These are phyloP conservation scores for Rhinoderma darwinii DNA, from an alignment of 2,113 vertebrate genomes.

Conservation along the genomic window DNA sequence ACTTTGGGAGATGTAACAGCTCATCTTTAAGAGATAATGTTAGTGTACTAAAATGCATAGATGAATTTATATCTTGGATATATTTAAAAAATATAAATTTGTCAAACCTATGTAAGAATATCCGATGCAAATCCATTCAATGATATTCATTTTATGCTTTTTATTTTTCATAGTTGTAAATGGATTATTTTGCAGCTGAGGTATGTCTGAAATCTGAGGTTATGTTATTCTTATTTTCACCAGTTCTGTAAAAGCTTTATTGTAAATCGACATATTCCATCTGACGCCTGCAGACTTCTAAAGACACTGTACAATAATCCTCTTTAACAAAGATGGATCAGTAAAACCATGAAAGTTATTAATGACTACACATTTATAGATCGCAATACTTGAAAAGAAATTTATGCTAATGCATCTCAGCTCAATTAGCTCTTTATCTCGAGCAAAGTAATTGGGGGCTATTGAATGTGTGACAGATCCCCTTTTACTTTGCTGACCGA, in stretches of 20 bases:
- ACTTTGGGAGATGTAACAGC: no score
- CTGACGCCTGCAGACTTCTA: conserved; percentile 12
- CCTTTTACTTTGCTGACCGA: conserved; percentile 62
- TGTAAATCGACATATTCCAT: background rate
- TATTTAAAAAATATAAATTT: background rate
- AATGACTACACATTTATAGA: conserved; percentile 60
- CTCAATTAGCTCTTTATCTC: conserved; percentile 83
- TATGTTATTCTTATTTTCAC: background rate
- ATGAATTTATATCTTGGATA: no score
- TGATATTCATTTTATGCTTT: background rate
- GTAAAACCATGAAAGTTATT: conserved; percentile 38
- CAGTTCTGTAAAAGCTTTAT: background rate
- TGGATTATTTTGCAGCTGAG: background rate
- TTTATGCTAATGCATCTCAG: conserved; percentile 74
- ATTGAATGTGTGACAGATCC: conserved; percentile 80
- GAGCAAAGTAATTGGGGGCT: conserved; percentile 74
- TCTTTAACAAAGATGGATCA: conserved; percentile 1
- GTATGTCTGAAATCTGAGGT: background rate
- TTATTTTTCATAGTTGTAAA: background rate
- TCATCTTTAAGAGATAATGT: no score
- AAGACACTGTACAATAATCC: background rate
- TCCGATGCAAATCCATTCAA: background rate
- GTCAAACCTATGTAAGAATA: background rate
- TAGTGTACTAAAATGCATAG: no score
- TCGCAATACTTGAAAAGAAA: conserved; percentile 67